Base-by-base conservation (phyloP, 2,113 vertebrate species). In the Oostethus manadensis region DNA sequence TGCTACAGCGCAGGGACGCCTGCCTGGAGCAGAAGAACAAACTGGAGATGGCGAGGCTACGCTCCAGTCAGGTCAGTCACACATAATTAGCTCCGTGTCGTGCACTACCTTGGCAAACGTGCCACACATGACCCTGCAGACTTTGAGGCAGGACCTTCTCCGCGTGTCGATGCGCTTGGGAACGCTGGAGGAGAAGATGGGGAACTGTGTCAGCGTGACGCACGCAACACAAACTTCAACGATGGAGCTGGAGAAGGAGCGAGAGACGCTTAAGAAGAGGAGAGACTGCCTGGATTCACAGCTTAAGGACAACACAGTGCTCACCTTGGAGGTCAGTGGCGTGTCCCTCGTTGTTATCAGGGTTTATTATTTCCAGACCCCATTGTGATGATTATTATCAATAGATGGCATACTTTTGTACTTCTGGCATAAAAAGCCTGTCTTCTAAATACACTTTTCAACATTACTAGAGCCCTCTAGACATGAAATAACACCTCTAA, bases 31-130 rank as follows among this genome's bases (percentile, higher is more conserved):
- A 93, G 78, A 95, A 92, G 70, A 91, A 73, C 66, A 87, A 88
- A 40, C 69, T 97, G 21, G 91, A 96, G 82, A 82, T 80, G n/a
- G 94, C 93, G 89, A 93, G 88, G 83, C 70, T 95, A 7, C 80
- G 85, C 54, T 92, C 90, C 66, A 95, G 92, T 73, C 92, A 95
- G 93, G 94, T 97, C 10, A 33, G 1, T 18, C 5, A 22, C 29
- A 45, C 15, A 1, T 50, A 18, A 17, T n/a, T 22, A 23, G 1
- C 10, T 49, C 21, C 18, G 4, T 4, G 44, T 15, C 0, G 21
- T 6, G 47, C 46, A 13, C 7, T 0, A 0, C 26, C 8, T 48
- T 10, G 60, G 20, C 56, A 17, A 1, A 10, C 45, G 51, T 56
- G 26, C 56, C 21, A 43, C 51, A 17, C 40, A 35, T 61, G 11